Conservation (phyloP, 2,888 invertebrate species). For the Silvanus unidentatus region DNA sequence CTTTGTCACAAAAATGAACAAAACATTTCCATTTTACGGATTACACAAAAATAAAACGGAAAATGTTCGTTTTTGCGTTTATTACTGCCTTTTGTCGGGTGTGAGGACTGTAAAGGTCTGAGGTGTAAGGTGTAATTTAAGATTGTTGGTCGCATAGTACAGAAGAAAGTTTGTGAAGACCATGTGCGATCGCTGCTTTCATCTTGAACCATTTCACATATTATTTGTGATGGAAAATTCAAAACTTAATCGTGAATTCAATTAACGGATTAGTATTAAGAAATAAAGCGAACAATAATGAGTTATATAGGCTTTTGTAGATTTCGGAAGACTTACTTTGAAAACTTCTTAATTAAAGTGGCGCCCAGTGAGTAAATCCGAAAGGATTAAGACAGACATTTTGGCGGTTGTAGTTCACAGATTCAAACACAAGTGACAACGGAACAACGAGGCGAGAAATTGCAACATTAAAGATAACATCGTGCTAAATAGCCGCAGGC, state of each 20-base stretch:
- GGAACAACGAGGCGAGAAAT: constrained; percentile 47
- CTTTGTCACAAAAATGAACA: constrained; percentile 28
- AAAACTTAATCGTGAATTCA: too few relatives aligned
- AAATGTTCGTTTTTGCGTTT: too few relatives aligned
- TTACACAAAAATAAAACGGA: too few relatives aligned
- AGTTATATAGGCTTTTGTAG: too few relatives aligned
- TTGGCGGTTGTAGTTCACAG: constrained; percentile 17
- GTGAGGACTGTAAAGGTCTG: too few relatives aligned
- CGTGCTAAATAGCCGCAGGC: constrained; percentile 46
- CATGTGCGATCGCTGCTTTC: neutral
- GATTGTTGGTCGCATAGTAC: too few relatives aligned
- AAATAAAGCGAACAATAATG: too few relatives aligned
- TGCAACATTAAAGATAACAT: constrained; percentile 48
- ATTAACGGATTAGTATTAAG: too few relatives aligned
- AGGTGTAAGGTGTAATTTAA: too few relatives aligned
- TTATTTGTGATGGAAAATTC: too few relatives aligned
- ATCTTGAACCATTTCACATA: neutral
- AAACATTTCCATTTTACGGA: constrained; percentile 24
- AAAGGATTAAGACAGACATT: constrained; percentile 13
- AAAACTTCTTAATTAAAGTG: constrained; percentile 36
- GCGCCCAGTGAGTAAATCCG: constrained; percentile 24
- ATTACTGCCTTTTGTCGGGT: too few relatives aligned
- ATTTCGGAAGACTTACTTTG: constrained; percentile 1
- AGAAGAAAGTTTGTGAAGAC: too few relatives aligned
- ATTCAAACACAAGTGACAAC: constrained; percentile 33